These are phyloP conservation scores for Natator depressus DNA, from an alignment of 2,113 vertebrate genomes.

Conservation along the genomic window DNA sequence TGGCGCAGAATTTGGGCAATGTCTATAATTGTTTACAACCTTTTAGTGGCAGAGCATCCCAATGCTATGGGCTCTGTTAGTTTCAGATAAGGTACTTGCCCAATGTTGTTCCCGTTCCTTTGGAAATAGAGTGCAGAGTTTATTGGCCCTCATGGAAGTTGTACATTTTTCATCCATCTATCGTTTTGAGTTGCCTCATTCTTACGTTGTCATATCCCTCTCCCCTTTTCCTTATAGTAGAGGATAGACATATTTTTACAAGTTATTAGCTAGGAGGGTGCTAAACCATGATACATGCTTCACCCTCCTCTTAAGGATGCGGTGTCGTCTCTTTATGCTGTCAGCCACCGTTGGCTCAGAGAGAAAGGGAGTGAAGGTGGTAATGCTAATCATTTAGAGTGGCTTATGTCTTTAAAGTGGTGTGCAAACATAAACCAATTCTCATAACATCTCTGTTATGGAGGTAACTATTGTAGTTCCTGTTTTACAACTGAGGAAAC, in stretches of 20 bases:
- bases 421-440: accelerated
- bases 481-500: neutral
- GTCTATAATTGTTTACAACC: accelerated
- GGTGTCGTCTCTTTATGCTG: neutral
- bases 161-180: neutral
- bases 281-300: neutral
- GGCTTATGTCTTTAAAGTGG: neutral
- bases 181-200: neutral
- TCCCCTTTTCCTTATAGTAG: neutral
- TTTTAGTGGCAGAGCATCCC: neutral
- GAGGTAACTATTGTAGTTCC: accelerated
- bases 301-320: neutral
- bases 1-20: neutral
- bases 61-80: neutral
- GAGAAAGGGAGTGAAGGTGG: neutral
- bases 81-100: accelerated
- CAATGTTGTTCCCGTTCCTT: neutral
- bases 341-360: neutral
- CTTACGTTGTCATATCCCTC: neutral
- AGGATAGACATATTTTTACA: neutral
- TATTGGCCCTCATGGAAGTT: neutral
- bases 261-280: neutral
- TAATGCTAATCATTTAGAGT: neutral
- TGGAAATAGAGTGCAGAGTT: neutral
- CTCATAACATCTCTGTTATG: neutral